These are phyloP conservation scores for Gopherus evgoodei DNA, from an alignment of 2,113 vertebrate species.

Conservation along the genomic window DNA sequence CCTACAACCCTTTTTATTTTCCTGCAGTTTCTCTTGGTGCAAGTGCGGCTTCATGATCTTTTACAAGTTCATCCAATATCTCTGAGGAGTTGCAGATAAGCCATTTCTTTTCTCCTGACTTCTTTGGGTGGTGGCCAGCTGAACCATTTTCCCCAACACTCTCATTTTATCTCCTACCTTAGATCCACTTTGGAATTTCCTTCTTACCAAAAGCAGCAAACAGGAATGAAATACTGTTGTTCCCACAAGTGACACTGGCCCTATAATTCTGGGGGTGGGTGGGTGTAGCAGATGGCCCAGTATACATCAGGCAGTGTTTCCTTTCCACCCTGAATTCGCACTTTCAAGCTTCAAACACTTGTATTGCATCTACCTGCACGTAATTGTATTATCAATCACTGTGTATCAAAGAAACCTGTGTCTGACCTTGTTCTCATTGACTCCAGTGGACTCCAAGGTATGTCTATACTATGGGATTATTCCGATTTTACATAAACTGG, in stretches of 20 bases:
- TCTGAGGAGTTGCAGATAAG: background rate
- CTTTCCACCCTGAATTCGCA: too few species aligned
- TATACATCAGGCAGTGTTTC: too few species aligned
- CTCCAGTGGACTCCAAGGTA: background rate
- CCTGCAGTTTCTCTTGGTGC: background rate
- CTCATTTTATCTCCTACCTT: background rate
- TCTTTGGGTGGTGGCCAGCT: background rate
- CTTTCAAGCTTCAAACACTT: background rate
- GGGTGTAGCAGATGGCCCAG: too few species aligned
- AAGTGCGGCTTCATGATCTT: background rate
- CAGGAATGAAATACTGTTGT: background rate
- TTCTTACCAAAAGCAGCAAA: background rate
- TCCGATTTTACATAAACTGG: too few species aligned
- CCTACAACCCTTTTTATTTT: background rate
- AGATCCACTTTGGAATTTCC: background rate
- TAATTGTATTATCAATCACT: background rate
- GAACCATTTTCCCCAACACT: background rate
- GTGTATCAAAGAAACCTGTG: background rate
- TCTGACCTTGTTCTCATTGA: background rate
- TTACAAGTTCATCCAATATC: rapidly evolving
- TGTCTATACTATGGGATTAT: too few species aligned
- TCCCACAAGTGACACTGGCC: too few species aligned
- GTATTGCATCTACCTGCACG: background rate
- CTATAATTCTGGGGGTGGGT: too few species aligned
- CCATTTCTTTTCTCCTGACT: background rate